phyloP scores from a whole-genome alignment of 2,888 invertebrate species.

The Aquatica leii region DNA sequence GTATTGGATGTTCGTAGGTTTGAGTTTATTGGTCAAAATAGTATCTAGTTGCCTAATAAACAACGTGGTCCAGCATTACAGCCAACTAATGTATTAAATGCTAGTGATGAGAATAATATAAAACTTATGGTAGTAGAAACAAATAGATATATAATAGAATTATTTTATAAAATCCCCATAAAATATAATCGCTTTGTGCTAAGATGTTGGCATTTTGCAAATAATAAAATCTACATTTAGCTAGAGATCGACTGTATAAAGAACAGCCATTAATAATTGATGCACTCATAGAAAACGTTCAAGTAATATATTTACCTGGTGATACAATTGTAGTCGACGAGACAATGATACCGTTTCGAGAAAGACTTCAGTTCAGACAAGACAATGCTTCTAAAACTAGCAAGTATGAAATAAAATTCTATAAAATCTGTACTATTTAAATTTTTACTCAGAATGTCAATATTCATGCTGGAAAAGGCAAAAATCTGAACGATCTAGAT shows the following conservation, averaged over 20 bases:
- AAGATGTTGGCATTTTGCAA: not conserved
- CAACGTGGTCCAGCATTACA: no score
- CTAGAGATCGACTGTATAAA: no score
- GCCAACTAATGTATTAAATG: not conserved
- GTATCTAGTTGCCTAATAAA: no score
- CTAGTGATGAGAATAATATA: not conserved
- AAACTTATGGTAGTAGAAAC: not conserved
- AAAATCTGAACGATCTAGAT: no score
- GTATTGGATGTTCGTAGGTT: not conserved
- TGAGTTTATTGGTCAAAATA: not conserved
- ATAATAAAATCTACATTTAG: no score
- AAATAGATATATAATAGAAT: not conserved
- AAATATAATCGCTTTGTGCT: not conserved
- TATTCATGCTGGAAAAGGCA: no score
- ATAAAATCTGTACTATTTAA: no score
- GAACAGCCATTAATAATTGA: not conserved
- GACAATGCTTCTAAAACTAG: not conserved
- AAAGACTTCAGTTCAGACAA: not conserved
- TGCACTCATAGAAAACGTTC: not conserved
- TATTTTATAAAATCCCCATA: no score
- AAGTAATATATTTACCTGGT: not conserved
- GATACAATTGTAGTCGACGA: not conserved
- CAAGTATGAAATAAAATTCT: not conserved
- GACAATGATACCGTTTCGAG: not conserved
- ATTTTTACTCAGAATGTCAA: no score